These are phyloP conservation scores for Leucophenga maculata DNA, from an alignment of 2,888 invertebrate genomes.

Conservation along the genomic window DNA sequence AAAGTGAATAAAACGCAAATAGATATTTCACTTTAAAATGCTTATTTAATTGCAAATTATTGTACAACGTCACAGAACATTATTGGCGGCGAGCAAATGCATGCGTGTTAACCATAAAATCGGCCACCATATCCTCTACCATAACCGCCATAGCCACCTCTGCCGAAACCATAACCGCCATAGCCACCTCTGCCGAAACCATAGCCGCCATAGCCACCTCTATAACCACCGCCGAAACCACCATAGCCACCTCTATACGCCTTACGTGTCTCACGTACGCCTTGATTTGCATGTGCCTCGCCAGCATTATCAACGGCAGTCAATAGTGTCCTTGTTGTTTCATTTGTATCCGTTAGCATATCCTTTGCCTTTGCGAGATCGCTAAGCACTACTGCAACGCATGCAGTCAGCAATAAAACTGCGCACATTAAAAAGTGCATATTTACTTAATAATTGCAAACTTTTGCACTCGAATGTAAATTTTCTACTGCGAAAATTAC, in stretches of 20 bases:
- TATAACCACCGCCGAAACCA: constrained; percentile 32
- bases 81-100: not conserved
- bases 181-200: constrained; percentile 26
- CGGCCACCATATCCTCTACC: constrained; percentile 33
- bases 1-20: too few species aligned
- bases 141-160: constrained; percentile 31
- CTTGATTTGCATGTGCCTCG: constrained; percentile 54
- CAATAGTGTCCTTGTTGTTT: constrained; percentile 36
- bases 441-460: constrained; percentile 10
- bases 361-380: constrained; percentile 29
- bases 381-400: constrained; percentile 37
- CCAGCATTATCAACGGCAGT: constrained; percentile 37
- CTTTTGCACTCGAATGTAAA: constrained; percentile 5
- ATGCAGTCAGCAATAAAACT: constrained; percentile 40
- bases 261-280: constrained; percentile 40
- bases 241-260: constrained; percentile 33
- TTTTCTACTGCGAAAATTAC: not conserved
- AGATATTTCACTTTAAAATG: not conserved
- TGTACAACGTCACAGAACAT: not conserved
- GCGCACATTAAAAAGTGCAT: constrained; percentile 47
- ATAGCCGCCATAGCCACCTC: constrained; percentile 29
- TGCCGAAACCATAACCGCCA: constrained; percentile 36
- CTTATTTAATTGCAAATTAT: too few species aligned
- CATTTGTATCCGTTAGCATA: not conserved
- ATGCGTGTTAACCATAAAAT: constrained; percentile 26